Evolutionary conservation across 2,797 vertebrate species (phyloP).

Genomic region (Falco biarmicus): DNA sequence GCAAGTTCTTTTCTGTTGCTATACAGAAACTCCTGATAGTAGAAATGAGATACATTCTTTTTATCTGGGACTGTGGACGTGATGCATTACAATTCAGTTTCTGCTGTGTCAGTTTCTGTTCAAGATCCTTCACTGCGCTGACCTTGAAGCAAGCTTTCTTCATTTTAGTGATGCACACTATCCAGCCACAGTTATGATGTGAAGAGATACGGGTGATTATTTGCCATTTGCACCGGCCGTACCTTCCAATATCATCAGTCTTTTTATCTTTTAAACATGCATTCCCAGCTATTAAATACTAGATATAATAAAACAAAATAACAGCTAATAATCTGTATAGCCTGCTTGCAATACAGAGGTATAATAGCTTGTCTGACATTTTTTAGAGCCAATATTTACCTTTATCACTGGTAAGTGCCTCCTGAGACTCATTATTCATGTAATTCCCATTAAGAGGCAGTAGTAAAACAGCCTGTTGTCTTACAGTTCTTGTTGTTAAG

Average conservation of each 20-base stretch:
- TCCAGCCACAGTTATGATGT: background rate
- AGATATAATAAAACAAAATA: conserved; percentile 59
- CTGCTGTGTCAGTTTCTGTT: background rate
- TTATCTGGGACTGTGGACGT: background rate
- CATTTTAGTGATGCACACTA: background rate
- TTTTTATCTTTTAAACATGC: conserved; percentile 30
- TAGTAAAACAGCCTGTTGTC: conserved; percentile 70
- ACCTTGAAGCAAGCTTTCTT: background rate
- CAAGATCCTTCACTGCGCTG: background rate
- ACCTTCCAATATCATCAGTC: background rate
- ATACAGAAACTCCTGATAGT: background rate
- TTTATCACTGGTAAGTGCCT: conserved; percentile 60
- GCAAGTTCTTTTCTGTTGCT: background rate
- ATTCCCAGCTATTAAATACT: conserved; percentile 41
- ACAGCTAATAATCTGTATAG: conserved; percentile 55
- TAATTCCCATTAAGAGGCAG: conserved; percentile 69
- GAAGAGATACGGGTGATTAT: background rate
- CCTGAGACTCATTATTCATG: conserved; percentile 65
- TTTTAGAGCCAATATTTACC: conserved; percentile 73
- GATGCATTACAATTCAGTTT: background rate
- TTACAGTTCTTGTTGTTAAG: conserved; percentile 58
- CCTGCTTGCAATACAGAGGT: conserved; percentile 19
- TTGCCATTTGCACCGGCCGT: background rate
- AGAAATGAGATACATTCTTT: background rate
- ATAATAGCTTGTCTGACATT: conserved; percentile 62